These are phyloP conservation scores for Mesochorus sp. DNA, from an alignment of 2,888 invertebrate genomes.

Conservation along the genomic window DNA sequence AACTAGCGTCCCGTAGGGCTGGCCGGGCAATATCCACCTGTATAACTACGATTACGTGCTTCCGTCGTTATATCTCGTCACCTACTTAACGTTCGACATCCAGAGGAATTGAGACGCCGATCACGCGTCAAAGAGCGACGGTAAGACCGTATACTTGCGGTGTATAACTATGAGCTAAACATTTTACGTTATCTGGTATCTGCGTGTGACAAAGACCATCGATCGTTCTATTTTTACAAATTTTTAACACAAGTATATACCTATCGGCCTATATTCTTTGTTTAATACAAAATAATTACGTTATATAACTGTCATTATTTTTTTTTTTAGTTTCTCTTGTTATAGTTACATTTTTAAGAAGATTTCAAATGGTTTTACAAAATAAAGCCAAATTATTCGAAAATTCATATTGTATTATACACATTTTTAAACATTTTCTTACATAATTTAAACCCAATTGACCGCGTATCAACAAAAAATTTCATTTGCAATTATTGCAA, in stretches of 20 bases:
- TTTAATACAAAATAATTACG: too few species aligned
- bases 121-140: slow-evolving; percentile 57
- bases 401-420: too few species aligned
- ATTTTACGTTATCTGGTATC: slow-evolving; percentile 27
- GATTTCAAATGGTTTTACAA: too few species aligned
- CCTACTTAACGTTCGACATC: slow-evolving; percentile 58
- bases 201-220: not conserved
- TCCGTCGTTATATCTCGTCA: slow-evolving; percentile 54
- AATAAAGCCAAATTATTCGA: too few species aligned
- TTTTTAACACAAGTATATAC: too few species aligned
- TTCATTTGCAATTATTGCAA: not conserved
- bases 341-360: too few species aligned
- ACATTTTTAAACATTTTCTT: too few species aligned
- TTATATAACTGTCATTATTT: too few species aligned
- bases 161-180: slow-evolving; percentile 17
- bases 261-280: too few species aligned
- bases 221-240: not conserved
- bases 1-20: not conserved
- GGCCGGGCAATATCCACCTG: slow-evolving; percentile 32
- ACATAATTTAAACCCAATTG: too few species aligned
- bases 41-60: slow-evolving; percentile 55
- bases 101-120: slow-evolving; percentile 48
- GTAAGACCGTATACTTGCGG: slow-evolving; percentile 50
- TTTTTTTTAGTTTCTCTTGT: too few species aligned
- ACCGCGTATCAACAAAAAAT: too few species aligned